phyloP scores from a whole-genome alignment of 2,888 invertebrate genomes.

The Torymus tubicola region DNA sequence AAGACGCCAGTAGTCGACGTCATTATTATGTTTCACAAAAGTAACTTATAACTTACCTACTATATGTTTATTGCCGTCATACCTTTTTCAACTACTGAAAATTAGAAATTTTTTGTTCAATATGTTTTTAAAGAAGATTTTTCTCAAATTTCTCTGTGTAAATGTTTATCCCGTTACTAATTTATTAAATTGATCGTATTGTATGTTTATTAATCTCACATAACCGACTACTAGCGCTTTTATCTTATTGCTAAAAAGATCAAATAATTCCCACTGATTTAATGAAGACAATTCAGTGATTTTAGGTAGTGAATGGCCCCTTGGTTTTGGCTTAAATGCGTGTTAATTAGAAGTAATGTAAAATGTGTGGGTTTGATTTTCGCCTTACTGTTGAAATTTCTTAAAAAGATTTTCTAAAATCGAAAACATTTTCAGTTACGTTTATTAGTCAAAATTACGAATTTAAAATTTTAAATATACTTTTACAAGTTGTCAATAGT shows the following conservation, averaged over 20 bases:
- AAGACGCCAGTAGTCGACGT: too few relatives aligned
- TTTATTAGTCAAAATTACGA: neutral
- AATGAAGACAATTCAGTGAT: conserved; percentile 18
- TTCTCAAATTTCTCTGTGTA: too few relatives aligned
- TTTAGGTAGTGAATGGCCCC: conserved; percentile 58
- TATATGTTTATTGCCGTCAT: too few relatives aligned
- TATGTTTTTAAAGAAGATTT: too few relatives aligned
- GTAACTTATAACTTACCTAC: too few relatives aligned
- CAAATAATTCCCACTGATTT: neutral
- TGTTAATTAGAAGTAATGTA: conserved; percentile 35
- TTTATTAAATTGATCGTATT: too few relatives aligned
- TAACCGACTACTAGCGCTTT: too few relatives aligned
- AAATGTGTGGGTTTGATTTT: conserved; percentile 52
- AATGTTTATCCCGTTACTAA: too few relatives aligned
- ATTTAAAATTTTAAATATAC: conserved; percentile 3
- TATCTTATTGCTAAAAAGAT: neutral
- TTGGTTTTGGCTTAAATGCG: conserved; percentile 51
- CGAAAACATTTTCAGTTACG: conserved; percentile 1
- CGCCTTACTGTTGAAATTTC: conserved; percentile 14
- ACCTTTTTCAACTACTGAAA: too few relatives aligned
- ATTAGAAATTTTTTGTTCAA: too few relatives aligned
- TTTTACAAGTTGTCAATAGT: conserved; percentile 8
- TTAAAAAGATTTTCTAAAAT: conserved; percentile 50
- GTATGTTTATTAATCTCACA: too few relatives aligned
- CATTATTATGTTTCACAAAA: neutral